phyloP scores from a whole-genome alignment of 2,888 invertebrate genomes.

The Dione juno region DNA sequence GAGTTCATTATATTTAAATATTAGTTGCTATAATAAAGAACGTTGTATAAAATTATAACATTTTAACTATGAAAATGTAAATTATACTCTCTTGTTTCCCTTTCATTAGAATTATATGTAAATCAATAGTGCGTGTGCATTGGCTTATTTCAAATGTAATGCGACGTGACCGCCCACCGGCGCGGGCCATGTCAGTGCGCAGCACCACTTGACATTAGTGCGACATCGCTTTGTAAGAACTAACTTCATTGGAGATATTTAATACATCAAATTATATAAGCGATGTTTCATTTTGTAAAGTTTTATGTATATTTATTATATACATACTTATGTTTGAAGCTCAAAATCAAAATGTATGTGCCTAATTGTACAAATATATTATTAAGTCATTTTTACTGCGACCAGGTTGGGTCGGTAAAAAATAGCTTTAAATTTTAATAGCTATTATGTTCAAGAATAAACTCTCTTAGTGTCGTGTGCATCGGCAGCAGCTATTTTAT shows the following conservation, averaged over 20 bases:
- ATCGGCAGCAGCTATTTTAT: too few relatives aligned
- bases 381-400: background rate
- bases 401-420: background rate
- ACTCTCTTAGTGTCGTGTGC: background rate
- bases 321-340: too few relatives aligned
- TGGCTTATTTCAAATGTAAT: constrained; percentile 40
- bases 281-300: background rate
- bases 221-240: constrained; percentile 33
- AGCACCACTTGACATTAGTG: constrained; percentile 36
- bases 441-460: background rate
- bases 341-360: too few relatives aligned
- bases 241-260: constrained; percentile 23
- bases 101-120: constrained; percentile 37
- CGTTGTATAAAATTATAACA: constrained; percentile 15
- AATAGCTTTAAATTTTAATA: background rate
- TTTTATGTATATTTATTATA: background rate
- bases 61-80: constrained; percentile 26
- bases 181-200: background rate
- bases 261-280: constrained; percentile 17
- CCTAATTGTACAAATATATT: too few relatives aligned
- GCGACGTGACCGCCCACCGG: constrained; percentile 40
- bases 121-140: constrained; percentile 43
- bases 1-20: constrained; percentile 9
- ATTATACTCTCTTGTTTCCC: constrained; percentile 21
- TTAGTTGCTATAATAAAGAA: background rate